These are phyloP conservation scores for Falco peregrinus DNA, from an alignment of 2,797 vertebrate species.

Conservation along the genomic window DNA sequence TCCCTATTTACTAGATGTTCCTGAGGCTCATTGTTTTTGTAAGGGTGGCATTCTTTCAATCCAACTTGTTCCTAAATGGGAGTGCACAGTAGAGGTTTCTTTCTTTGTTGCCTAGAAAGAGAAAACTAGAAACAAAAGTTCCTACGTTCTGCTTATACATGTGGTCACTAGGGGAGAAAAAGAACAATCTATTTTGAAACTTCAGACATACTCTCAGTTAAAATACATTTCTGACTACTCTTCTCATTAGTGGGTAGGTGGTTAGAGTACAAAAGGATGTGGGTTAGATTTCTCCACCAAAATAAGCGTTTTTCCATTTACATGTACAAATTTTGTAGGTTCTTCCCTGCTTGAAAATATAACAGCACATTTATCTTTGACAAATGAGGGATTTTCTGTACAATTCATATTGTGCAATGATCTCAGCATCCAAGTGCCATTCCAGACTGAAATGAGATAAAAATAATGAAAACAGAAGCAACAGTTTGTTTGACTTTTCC, in stretches of 20 bases:
- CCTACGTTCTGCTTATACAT: neutral
- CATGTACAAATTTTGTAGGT: neutral
- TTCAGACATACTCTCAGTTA: neutral
- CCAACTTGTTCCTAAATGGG: neutral
- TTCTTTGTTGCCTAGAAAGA: neutral
- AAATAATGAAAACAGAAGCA: constrained; percentile 36
- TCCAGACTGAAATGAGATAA: neutral
- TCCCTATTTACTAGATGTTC: neutral
- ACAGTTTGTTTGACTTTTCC: neutral
- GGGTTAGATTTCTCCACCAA: neutral
- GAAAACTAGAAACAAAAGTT: neutral
- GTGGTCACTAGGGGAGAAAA: neutral
- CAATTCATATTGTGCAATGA: neutral
- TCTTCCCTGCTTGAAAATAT: constrained; percentile 5
- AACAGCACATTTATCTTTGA: constrained; percentile 6
- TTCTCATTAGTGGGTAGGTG: neutral
- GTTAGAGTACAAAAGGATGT: neutral
- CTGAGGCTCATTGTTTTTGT: neutral
- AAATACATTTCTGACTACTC: neutral
- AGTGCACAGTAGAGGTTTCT: neutral
- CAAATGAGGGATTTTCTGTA: neutral
- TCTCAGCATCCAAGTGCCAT: neutral
- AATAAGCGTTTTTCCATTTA: neutral
- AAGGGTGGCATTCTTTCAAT: neutral
- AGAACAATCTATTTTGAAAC: neutral